Percentiles rank a stretch among this genome's conserved stretches.
Conservation (phyloP, 2,888 invertebrate species). For the Palloptera scutellata region DNA sequence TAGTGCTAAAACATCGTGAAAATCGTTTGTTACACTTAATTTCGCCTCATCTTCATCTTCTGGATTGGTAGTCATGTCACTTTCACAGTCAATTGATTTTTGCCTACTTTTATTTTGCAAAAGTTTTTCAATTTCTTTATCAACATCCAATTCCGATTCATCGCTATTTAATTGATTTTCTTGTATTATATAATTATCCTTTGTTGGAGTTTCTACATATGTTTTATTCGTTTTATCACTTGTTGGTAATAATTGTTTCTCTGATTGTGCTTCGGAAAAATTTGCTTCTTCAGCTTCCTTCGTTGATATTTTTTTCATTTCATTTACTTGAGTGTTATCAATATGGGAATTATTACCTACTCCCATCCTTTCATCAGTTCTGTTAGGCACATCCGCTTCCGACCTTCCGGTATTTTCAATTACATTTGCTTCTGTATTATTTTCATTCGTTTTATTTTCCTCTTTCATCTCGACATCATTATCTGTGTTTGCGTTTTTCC, state of each 20-base stretch:
- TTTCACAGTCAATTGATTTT: not conserved
- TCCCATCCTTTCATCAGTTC: no score
- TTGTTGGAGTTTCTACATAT: not conserved
- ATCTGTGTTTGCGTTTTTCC: no score
- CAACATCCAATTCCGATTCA: constrained; percentile 32
- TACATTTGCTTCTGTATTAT: not conserved
- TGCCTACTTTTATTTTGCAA: constrained; percentile 16
- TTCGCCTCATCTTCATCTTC: constrained; percentile 4
- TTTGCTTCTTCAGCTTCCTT: not conserved
- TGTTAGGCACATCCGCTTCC: no score
- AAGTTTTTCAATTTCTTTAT: constrained; percentile 36
- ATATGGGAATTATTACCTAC: not conserved
- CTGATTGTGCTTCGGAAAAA: no score
- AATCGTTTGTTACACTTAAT: not conserved
- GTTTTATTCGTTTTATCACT: not conserved
- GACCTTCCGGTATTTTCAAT: not conserved
- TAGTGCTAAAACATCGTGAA: not conserved
- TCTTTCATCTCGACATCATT: not conserved
- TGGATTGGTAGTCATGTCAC: not conserved
- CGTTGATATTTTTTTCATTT: not conserved
- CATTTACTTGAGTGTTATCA: not conserved
- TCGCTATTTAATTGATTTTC: constrained; percentile 11
- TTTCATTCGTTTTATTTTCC: constrained; percentile 4
- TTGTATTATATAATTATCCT: not conserved
- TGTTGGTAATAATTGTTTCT: no score